Conservation (phyloP, 2,888 invertebrate genomes). For the Bhutanitis thaidina region DNA sequence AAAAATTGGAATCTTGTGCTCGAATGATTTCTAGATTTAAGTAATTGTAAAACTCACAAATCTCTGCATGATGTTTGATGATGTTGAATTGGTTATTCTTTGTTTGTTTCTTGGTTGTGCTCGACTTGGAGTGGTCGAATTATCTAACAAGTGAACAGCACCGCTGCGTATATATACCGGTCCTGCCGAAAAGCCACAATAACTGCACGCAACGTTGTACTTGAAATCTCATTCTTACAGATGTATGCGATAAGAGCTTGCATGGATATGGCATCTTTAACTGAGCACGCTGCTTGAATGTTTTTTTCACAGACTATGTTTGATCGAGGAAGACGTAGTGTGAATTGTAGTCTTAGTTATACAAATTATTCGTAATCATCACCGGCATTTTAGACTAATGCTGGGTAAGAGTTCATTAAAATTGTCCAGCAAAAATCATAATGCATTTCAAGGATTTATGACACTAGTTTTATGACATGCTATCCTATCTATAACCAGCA, state of each 20-base stretch:
- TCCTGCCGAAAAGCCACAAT: conserved; percentile 55
- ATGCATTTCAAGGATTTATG: no score
- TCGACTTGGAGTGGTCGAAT: conserved; percentile 40
- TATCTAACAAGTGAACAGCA: conserved; percentile 51
- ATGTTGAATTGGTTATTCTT: conserved; percentile 27
- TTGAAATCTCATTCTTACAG: conserved; percentile 11
- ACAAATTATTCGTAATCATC: no score
- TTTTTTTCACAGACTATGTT: no score
- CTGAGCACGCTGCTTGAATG: not conserved
- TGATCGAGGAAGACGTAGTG: no score
- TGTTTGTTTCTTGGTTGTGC: conserved; percentile 35
- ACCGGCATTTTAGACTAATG: no score
- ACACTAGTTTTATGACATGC: no score
- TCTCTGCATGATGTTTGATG: conserved; percentile 53
- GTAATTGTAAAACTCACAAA: conserved; percentile 57
- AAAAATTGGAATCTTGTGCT: no score
- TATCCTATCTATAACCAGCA: no score
- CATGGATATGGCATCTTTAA: conserved; percentile 10
- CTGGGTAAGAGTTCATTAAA: no score
- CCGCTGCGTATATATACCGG: conserved; percentile 51
- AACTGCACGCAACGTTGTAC: conserved; percentile 28
- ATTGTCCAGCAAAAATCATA: no score
- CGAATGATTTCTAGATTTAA: not conserved
- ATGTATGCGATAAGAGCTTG: not conserved
- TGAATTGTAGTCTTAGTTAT: no score